Conservation (phyloP, 64 coral and sea anemone species). For the Hydrozoanthus tunicans region DNA sequence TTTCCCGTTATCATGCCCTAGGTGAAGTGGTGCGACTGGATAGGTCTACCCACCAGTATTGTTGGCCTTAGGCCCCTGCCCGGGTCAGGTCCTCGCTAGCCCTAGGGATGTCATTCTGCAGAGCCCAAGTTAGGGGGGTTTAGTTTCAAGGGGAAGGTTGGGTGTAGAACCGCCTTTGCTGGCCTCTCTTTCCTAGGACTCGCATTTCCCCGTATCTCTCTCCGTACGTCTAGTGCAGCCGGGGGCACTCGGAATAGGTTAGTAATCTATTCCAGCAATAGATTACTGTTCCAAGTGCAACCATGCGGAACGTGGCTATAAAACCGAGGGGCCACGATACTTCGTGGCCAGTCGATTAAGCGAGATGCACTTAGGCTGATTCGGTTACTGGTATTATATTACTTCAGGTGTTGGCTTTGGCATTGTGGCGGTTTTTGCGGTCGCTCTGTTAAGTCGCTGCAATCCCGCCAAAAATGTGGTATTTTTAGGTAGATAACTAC, state of each 20-base stretch:
- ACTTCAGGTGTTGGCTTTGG: neutral
- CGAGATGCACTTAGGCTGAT: neutral
- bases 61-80: neutral
- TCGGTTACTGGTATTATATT: neutral
- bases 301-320: neutral
- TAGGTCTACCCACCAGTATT: slow-evolving; percentile 31
- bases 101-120: slow-evolving; percentile 11
- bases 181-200: neutral
- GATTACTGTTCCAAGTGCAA: too few species aligned
- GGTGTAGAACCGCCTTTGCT: neutral
- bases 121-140: neutral
- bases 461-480: neutral
- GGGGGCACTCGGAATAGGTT: neutral
- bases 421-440: neutral
- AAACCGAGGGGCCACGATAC: neutral
- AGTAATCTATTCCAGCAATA: neutral
- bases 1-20: neutral
- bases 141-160: neutral
- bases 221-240: neutral
- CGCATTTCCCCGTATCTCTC: slow-evolving; percentile 5
- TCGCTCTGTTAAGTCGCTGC: neutral
- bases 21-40: slow-evolving; percentile 49
- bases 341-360: neutral
- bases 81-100: slow-evolving; percentile 15
- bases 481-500: too few species aligned